phyloP scores from a whole-genome alignment of 30 jellyfish, hydroid and myxozoan genomes.

The Mastigias papua region DNA sequence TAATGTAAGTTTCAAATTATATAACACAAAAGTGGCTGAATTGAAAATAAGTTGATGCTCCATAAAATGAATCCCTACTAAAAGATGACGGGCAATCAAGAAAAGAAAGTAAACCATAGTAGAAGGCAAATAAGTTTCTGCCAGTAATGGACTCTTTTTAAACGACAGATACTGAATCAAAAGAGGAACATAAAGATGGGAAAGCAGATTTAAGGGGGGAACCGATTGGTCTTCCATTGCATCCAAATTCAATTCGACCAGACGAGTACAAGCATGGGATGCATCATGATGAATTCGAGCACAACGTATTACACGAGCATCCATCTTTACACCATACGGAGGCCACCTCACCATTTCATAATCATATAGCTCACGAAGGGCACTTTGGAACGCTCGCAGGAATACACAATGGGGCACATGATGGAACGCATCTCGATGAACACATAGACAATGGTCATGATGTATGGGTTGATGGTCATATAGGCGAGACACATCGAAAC shows the following conservation, averaged over 20 bases:
- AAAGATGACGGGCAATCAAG: no score
- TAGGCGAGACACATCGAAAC: conserved; percentile 34
- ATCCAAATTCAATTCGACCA: conserved; percentile 37
- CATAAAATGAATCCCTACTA: no score
- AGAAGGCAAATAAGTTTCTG: no score
- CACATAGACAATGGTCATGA: conserved; percentile 36
- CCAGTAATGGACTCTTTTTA: neutral
- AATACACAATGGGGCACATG: no score
- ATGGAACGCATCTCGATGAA: conserved; percentile 3
- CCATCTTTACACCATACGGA: neutral
- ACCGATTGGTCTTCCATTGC: conserved; percentile 57
- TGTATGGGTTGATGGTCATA: conserved; percentile 23
- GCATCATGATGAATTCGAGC: conserved; percentile 79
- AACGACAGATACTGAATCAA: neutral
- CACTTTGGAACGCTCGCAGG: conserved; percentile 3
- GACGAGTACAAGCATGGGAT: conserved; percentile 74
- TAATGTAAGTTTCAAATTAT: no score
- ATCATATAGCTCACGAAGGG: conserved; percentile 37
- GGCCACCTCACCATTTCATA: neutral
- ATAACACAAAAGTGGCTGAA: no score
- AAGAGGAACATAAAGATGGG: neutral
- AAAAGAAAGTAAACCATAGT: no score
- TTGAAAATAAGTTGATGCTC: no score
- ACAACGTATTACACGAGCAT: neutral
- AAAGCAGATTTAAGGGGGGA: conserved; percentile 34